phyloP scores from a whole-genome alignment of 1,140 invertebrate genomes.

The Bombus haemorrhoidalis region DNA sequence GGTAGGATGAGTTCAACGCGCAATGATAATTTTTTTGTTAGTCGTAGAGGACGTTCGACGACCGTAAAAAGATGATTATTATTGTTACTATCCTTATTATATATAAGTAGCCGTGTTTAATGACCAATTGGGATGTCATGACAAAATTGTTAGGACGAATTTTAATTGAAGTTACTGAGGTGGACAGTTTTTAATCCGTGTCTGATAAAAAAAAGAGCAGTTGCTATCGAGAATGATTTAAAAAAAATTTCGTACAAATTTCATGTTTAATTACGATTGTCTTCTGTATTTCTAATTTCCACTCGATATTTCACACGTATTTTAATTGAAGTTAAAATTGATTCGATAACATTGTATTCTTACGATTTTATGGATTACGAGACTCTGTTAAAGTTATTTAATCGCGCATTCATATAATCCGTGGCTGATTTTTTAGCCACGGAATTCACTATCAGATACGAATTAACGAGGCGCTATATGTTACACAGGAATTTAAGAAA shows the following conservation, averaged over 20 bases:
- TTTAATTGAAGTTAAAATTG: neutral
- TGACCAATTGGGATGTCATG: constrained; percentile 1
- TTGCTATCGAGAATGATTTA: neutral
- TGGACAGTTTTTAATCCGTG: constrained; percentile 19
- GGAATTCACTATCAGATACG: constrained; percentile 2
- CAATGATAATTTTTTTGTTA: constrained; percentile 22
- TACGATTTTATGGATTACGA: neutral
- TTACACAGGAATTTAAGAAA: constrained; percentile 18
- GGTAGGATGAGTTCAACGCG: neutral
- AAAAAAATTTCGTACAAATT: neutral
- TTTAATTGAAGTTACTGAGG: constrained; percentile 1
- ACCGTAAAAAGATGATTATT: constrained; percentile 4
- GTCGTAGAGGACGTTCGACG: constrained; percentile 8
- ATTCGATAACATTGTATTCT: neutral
- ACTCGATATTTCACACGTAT: neutral
- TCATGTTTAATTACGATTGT: neutral
- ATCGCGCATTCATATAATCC: neutral
- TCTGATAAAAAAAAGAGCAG: constrained; percentile 10
- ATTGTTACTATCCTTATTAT: constrained; percentile 4
- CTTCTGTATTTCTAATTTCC: neutral
- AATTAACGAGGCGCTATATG: constrained; percentile 15
- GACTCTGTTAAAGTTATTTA: neutral
- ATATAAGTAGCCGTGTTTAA: constrained; percentile 9
- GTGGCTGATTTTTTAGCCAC: constrained; percentile 1
- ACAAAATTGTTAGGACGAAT: constrained; percentile 24